Evolutionary conservation across 2,113 vertebrate species (phyloP), one percentile per base, ranked within the genome.

Genomic region (Hippocampus zosterae): DNA sequence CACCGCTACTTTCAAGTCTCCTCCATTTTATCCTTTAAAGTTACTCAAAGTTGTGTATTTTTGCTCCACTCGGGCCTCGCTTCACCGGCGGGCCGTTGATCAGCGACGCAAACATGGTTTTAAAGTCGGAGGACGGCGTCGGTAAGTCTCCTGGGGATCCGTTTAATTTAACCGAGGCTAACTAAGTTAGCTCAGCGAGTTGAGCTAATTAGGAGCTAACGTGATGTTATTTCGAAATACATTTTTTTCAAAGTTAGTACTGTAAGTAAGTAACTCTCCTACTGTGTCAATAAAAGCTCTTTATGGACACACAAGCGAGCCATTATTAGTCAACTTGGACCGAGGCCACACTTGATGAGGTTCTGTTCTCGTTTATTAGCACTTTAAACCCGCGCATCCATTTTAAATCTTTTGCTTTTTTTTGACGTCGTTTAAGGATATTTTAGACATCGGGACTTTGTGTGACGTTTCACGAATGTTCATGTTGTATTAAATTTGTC

Each of bases 61-160:
- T 56, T 8, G 33, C 19, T 21, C 8, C 33, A 16, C 40, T 40
- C 21, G 66, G 3, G 33, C 27, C 16, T 33, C 16, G 57, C 15
- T 18, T 60, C 57, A 33, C 7, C 15, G 0, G 3, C 21, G 5
- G 19, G 27, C 40, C n/a, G 33, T 50, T 2, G 1, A 9, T 10
- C 62, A 55, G 27, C 53, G 23, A 29, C 23, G 2, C 29, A 10
- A 50, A 66, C 21, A 90, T 90, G 89, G 89, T 90, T 55, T 53
- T 89, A 40, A 88, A 90, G 84, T 88, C 88, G 12, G 90, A 90
- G 56, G 88, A 90, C 77, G 90, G 84, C 79, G 90, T 91, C 44
- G 90, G 90, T 91, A 42, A 90, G 90, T 91, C 78, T 37, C 15
- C 37, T 13, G 40, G n/a, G 66, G 76, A 9, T 25, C 41, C 60